phyloP scores from a whole-genome alignment of 2,797 vertebrate genomes.

The Rachycentron canadum region DNA sequence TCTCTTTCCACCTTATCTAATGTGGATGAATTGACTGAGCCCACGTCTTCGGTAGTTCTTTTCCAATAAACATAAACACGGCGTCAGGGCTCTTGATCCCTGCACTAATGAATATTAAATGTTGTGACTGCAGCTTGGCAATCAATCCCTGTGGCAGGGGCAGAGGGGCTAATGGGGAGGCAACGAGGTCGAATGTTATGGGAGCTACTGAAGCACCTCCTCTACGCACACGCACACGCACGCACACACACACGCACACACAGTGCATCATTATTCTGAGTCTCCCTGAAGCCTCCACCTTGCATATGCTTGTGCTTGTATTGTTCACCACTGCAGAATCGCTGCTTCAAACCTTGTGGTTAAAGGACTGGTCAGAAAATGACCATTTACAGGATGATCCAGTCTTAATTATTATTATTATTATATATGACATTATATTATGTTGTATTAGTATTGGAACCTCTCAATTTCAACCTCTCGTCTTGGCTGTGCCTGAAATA shows the following conservation, averaged over 20 bases:
- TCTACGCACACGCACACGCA: not conserved
- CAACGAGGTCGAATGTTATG: slow-evolving; percentile 60
- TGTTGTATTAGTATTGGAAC: too few species aligned
- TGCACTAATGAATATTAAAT: slow-evolving; percentile 80
- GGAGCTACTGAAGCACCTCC: slow-evolving; percentile 48
- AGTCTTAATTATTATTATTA: not conserved
- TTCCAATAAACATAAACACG: slow-evolving; percentile 72
- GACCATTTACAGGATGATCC: not conserved
- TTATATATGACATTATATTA: not conserved
- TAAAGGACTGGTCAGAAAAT: not conserved
- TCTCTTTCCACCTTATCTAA: slow-evolving; percentile 16
- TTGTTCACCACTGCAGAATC: not conserved
- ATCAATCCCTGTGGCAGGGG: slow-evolving; percentile 63
- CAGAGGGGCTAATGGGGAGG: slow-evolving; percentile 60
- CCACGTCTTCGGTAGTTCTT: slow-evolving; percentile 57
- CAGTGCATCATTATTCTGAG: slow-evolving; percentile 47
- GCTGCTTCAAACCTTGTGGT: not conserved
- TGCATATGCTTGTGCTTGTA: slow-evolving; percentile 13
- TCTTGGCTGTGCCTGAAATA: too few species aligned
- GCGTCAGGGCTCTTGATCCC: slow-evolving; percentile 31
- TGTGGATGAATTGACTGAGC: slow-evolving; percentile 42
- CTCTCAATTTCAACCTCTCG: not conserved
- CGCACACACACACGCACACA: slow-evolving; percentile 35
- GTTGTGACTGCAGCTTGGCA: slow-evolving; percentile 67
- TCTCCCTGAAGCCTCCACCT: slow-evolving; percentile 18